phyloP scores from a whole-genome alignment of 2,888 invertebrate species.

The Adelognathus sp. region DNA sequence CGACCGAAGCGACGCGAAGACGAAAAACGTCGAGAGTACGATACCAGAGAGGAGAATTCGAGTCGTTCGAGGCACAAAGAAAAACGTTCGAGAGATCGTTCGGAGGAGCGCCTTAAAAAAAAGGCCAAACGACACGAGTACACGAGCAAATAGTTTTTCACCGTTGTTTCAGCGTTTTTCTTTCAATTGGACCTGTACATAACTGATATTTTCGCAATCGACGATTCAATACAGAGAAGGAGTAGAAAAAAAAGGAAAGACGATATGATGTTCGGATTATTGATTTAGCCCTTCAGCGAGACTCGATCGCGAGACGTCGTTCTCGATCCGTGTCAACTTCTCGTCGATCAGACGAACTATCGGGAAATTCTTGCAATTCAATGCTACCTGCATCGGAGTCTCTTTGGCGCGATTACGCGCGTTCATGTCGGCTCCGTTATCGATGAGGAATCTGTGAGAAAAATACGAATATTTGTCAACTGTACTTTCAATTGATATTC shows the following conservation, averaged over 20 bases:
- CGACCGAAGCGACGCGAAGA: constrained; percentile 40
- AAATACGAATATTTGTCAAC: background rate
- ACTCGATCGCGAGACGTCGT: background rate
- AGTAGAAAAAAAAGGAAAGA: background rate
- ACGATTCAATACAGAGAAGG: constrained; percentile 27
- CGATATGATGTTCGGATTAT: background rate
- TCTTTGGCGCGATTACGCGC: constrained; percentile 57
- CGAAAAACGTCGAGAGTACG: constrained; percentile 50
- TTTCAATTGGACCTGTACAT: constrained; percentile 48
- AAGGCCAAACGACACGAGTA: constrained; percentile 46
- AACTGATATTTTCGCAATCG: constrained; percentile 43
- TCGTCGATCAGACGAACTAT: constrained; percentile 57
- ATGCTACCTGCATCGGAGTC: constrained; percentile 56
- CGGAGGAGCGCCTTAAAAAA: constrained; percentile 52
- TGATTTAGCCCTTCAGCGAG: background rate
- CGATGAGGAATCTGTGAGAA: constrained; percentile 51
- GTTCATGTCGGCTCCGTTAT: constrained; percentile 53
- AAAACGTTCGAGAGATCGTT: constrained; percentile 62
- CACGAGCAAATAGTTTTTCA: constrained; percentile 48
- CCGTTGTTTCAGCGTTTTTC: background rate
- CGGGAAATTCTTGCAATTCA: constrained; percentile 55
- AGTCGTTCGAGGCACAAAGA: constrained; percentile 60
- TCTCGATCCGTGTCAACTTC: background rate
- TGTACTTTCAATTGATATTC: background rate
- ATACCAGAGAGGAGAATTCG: constrained; percentile 51